Base-by-base conservation (phyloP, 2,113 vertebrate genomes). In the Coracopsis vasa region DNA sequence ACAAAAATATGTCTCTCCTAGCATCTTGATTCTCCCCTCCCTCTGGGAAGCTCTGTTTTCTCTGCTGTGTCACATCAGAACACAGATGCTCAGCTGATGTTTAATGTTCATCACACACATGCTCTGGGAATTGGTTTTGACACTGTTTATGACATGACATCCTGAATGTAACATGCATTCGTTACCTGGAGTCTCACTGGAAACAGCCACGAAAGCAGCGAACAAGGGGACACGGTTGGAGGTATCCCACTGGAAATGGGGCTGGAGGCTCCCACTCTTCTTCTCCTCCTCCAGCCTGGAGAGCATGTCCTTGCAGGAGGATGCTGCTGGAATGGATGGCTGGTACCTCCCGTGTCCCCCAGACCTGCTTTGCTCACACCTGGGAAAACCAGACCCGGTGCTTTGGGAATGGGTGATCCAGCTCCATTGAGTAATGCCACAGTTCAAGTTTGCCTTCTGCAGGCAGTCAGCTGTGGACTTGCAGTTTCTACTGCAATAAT, bases 151-250 rank as follows among this genome's bases (percentile, higher is more conserved):
- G 80, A 54, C 65, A 41, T 6, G 42, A 47, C 28, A 35, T 18
- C 54, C 77, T 17, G 31, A 25, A 10, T 2, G 14, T 10, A 24
- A 24, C 44, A n/a, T 27, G 11, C 1, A 7, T 53, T 50, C 19
- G 2, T 74, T 20, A 74, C 21, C 80, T 56, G n/a, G 15, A 39
- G 39, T 45, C 65, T 24, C 8, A 1, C 39, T 25, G 16, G 45
- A 66, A 83, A 41, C 45, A 6, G 11, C 13, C 20, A 5, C 16
- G 25, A 25, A 69, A 53, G 33, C 11, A 5, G 42, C 17, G 16
- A 9, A 29, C 0, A 7, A 61, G 7, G 44, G 45, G 44, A 20
- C 2, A 0, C 0, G 7, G 67, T 5, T 28, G 1, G 1, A 24
- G 62, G 2, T 31, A 33, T 67, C 53, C 75, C 9, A 13, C 65